A percentile compares a stretch with the other conserved stretches of the same genome.
These are phyloP conservation scores for Ormyrus nitidulus DNA, from an alignment of 2,888 invertebrate species.

Conservation along the genomic window DNA sequence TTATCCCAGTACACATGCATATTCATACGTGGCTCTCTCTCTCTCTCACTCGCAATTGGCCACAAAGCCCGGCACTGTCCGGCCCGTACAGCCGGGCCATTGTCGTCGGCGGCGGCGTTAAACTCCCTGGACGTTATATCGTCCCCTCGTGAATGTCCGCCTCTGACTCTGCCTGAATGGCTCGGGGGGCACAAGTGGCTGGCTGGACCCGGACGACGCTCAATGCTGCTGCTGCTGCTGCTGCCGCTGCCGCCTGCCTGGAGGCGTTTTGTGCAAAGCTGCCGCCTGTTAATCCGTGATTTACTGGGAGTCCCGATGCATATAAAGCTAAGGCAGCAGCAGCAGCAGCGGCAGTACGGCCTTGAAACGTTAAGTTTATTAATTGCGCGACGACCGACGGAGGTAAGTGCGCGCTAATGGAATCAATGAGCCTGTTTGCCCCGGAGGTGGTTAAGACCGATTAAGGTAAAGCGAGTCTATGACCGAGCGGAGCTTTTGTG, in stretches of 20 bases:
- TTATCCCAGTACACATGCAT: conserved; percentile 58
- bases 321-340: neutral
- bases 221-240: conserved; percentile 10
- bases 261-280: neutral
- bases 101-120: conserved; percentile 63
- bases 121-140: conserved; percentile 63
- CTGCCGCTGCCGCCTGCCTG: conserved; percentile 4
- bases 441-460: neutral
- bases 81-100: conserved; percentile 61
- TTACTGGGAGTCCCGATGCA: conserved; percentile 3
- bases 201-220: neutral
- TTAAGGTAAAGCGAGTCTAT: neutral
- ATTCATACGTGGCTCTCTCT: conserved; percentile 60
- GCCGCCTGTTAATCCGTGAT: conserved; percentile 37
- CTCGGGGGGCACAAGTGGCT: conserved; percentile 27
- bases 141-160: conserved; percentile 22
- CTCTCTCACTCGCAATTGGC: conserved; percentile 60
- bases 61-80: conserved; percentile 64
- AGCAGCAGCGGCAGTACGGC: neutral
- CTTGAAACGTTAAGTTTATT: conserved; percentile 46
- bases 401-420: conserved; percentile 13
- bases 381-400: conserved; percentile 6
- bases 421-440: neutral
- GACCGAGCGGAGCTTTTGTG: neutral
- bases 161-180: conserved; percentile 20